phyloP scores from a whole-genome alignment of 2,113 vertebrate genomes.

The Ptilonorhynchus violaceus region DNA sequence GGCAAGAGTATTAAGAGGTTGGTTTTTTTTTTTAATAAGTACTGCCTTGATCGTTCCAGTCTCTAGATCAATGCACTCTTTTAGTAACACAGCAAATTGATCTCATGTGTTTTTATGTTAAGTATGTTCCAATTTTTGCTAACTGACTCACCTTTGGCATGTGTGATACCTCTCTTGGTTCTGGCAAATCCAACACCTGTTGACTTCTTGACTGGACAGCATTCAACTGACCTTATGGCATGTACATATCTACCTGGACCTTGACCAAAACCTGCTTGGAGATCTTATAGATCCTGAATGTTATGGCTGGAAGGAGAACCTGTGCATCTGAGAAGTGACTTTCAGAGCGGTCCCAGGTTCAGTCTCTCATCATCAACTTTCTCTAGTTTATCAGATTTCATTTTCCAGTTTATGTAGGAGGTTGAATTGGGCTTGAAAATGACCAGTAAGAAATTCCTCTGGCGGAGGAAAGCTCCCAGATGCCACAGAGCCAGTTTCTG shows the following conservation, averaged over 20 bases:
- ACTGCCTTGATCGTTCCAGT: neutral
- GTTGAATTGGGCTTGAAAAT: neutral
- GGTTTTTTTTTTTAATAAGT: neutral
- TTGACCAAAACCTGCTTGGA: neutral
- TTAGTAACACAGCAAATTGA: neutral
- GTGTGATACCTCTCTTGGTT: neutral
- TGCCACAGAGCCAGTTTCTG: neutral
- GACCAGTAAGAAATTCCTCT: neutral
- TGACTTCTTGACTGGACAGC: neutral
- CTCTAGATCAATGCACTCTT: neutral
- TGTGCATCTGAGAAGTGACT: neutral
- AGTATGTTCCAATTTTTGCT: neutral
- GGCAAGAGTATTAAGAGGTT: neutral
- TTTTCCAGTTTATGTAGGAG: neutral
- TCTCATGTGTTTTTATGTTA: neutral
- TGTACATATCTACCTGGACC: neutral
- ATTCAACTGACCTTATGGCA: neutral
- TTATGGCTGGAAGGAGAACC: neutral
- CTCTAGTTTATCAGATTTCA: neutral
- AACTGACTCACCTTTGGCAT: neutral
- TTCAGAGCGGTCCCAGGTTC: neutral
- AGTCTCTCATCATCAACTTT: neutral
- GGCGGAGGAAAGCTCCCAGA: neutral
- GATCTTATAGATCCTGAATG: neutral
- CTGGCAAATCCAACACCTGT: neutral